A percentile compares a stretch with the other conserved stretches of the same genome.
phyloP scores from a whole-genome alignment of 1,140 invertebrate species.

The Armadillidium nasatum region DNA sequence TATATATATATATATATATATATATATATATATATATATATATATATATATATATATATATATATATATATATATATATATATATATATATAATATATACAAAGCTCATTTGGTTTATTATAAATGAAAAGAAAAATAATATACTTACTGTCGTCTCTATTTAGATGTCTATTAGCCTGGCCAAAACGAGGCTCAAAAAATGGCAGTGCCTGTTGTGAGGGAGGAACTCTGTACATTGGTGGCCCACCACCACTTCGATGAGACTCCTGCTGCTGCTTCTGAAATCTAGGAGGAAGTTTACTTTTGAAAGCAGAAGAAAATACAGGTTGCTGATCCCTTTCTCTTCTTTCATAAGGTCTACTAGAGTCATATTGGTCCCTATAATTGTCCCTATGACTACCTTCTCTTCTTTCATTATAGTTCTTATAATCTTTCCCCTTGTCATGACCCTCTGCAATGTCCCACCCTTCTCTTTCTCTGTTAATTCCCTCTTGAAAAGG shows the following conservation, averaged over 20 bases:
- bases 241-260: conserved; percentile 26
- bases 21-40: too few species aligned
- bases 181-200: conserved; percentile 40
- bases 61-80: too few species aligned
- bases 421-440: conserved; percentile 36
- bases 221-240: conserved; percentile 21
- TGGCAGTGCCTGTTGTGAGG: conserved; percentile 28
- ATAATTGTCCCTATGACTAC: conserved; percentile 32
- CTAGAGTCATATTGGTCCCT: conserved; percentile 34
- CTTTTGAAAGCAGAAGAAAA: conserved; percentile 41
- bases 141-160: conserved; percentile 28
- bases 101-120: too few species aligned
- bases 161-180: conserved; percentile 28
- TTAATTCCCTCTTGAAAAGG: conserved; percentile 13
- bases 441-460: conserved; percentile 24
- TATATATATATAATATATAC: too few species aligned
- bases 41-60: too few species aligned
- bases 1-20: too few species aligned
- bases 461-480: conserved; percentile 29
- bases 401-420: conserved; percentile 32
- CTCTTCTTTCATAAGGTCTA: conserved; percentile 34
- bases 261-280: conserved; percentile 39
- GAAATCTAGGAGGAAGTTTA: conserved; percentile 42
- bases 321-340: conserved; percentile 38
- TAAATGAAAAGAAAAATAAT: neutral